Evolutionary conservation across 2,113 vertebrate genomes (phyloP), one percentile per base, ranked within the genome.

Genomic region (zebrafish (Danio rerio)): DNA sequence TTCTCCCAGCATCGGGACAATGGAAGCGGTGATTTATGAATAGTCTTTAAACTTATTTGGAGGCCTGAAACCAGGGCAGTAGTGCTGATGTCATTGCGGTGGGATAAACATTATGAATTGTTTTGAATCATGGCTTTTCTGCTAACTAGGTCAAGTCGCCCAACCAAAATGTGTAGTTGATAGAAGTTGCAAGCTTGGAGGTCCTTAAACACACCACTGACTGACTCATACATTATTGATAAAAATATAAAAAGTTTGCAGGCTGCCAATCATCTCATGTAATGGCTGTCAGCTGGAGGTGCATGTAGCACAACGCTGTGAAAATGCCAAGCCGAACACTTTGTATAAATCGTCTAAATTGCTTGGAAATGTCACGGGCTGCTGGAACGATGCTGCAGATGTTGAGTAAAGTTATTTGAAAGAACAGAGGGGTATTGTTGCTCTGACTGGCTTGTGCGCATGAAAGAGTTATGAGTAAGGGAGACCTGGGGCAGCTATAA

Each of bases 91-190:
- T 50, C 43, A 80, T 78, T 77, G 12, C 53, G 61, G 80, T 81
- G 50, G 47, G 9, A 71, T 84, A 84, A 78, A 84, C 66, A 81
- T 77, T 78, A 74, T 72, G 82, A 83, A 78, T 83, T 78, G 40
- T 63, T 61, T 53, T 72, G 73, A 78, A 69, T 81, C 61, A 40
- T 81, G 43, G 8, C 53, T 18, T 58, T 78, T 12, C 8, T 61
- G 53, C 81, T 77, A 69, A 76, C 82, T 71, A 68, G n/a, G 58
- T 59, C 18, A 20, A 68, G 56, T 79, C 66, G 82, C 75, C 47
- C 8, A 72, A 86, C 70, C 62, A 61, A 47, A 43, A 72, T 72
- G 80, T 65, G 66, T 75, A 71, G 69, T 50, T 80, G 58, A 47
- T 69, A 43, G 56, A 61, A 81, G 74, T 50, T 61, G 78, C 53